Evolutionary conservation across 2,797 vertebrate genomes (phyloP), one percentile per base, ranked within the genome.

Genomic region (Phataginus tricuspis): DNA sequence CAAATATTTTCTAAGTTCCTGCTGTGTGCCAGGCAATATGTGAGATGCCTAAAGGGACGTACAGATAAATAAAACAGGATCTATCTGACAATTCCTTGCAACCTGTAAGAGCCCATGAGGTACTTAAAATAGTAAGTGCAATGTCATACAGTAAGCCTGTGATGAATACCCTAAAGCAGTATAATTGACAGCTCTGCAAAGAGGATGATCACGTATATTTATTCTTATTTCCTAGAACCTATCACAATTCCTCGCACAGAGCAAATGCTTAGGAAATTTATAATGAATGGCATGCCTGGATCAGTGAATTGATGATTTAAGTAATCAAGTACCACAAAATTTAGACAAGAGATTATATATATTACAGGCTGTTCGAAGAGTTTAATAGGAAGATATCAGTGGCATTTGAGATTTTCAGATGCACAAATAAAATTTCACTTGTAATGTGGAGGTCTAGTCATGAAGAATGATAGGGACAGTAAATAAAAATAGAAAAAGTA

Each of bases 1-100:
- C 57, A 84, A 79, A 19, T 83, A 10, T 31, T 87, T 88, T 66
- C 71, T 55, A 61, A 83, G 39, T 83, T 77, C 34, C 61, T 68
- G 9, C 55, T 29, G 18, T 69, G 29, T 82, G 16, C 34, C 16
- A 39, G 37, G 31, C 39, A 64, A 11, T 84, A 13, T 29, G 27
- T 63, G 15, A 23, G 9, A 23, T 82, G 13, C 19, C n/a, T 31
- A 59, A 13, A 63, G 53, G 53, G 51, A 51, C 37, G 74, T 37
- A 71, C 18, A 71, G n/a, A 19, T 86, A 59, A 88, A 57, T 91
- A 34, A 68, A 72, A 39, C 53, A 85, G 49, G 53, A 5, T 85
- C 72, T 59, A 0, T 61, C 13, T 77, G 45, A 75, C 49, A 63
- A 49, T 68, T 91, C n/a, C 74, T 91, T 39, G 51, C 3, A 39